Conservation (phyloP, 1,140 invertebrate genomes). For the Drosophila kurseongensis region DNA sequence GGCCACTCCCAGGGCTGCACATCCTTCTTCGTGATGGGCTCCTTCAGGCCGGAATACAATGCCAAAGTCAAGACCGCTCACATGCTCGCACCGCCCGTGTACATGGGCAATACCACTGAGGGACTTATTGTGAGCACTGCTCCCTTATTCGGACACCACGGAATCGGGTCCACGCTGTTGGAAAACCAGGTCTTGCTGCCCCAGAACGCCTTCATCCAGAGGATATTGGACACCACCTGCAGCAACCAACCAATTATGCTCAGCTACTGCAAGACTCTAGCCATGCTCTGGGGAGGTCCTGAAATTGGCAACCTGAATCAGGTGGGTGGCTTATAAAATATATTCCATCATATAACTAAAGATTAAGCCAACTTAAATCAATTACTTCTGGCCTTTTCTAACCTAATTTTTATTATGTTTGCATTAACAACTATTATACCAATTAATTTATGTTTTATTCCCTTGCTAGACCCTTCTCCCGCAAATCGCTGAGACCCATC, state of each 20-base stretch:
- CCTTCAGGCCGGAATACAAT: constrained; percentile 87
- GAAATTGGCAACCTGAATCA: constrained; percentile 60
- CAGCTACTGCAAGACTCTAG: constrained; percentile 63
- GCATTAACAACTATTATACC: too few relatives aligned
- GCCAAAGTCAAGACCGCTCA: constrained; percentile 85
- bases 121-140: constrained; percentile 77
- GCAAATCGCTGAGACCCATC: constrained; percentile 69
- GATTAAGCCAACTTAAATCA: too few relatives aligned
- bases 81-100: constrained; percentile 87
- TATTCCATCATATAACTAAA: too few relatives aligned
- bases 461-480: constrained; percentile 59
- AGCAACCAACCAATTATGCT: constrained; percentile 55
- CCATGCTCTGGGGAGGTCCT: constrained; percentile 60
- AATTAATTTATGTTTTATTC: too few relatives aligned
- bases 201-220: constrained; percentile 55
- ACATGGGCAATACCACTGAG: constrained; percentile 85
- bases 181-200: constrained; percentile 72
- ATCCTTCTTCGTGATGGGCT: constrained; percentile 86
- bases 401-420: too few relatives aligned
- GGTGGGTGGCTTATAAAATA: constrained; percentile 22
- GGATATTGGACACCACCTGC: constrained; percentile 63
- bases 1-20: constrained; percentile 88
- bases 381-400: too few relatives aligned
- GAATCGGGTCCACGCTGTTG: constrained; percentile 42
- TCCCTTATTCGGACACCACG: constrained; percentile 43